Evolutionary conservation across 2,888 invertebrate genomes (phyloP).

Genomic region (Phyllotreta cruciferae): DNA sequence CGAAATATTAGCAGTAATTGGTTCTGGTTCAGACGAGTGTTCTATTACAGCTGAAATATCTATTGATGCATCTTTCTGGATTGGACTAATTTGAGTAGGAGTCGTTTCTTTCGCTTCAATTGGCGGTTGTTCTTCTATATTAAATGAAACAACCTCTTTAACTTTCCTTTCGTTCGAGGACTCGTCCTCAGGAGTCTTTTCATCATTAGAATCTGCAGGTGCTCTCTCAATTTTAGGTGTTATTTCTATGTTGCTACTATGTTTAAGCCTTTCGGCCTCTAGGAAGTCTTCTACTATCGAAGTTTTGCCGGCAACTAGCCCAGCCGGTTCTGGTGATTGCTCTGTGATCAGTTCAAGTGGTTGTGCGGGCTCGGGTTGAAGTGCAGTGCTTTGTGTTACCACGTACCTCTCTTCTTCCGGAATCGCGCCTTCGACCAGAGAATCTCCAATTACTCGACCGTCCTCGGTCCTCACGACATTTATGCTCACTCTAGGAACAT

Average conservation of each 20-base stretch:
- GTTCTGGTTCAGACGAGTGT: background rate
- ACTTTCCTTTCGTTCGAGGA: conserved; percentile 22
- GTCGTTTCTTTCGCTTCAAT: conserved; percentile 30
- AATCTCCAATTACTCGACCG: conserved; percentile 57
- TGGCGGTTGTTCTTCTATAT: conserved; percentile 37
- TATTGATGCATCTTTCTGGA: background rate
- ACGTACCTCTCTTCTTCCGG: conserved; percentile 57
- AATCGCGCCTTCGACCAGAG: conserved; percentile 1
- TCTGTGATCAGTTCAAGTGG: conserved; percentile 38
- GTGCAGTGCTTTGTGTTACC: conserved; percentile 52
- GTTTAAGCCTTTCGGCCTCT: conserved; percentile 48
- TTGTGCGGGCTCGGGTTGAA: conserved; percentile 49
- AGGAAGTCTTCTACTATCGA: conserved; percentile 45
- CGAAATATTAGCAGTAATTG: background rate
- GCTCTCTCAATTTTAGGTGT: conserved; percentile 52
- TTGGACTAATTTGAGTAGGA: conserved; percentile 4
- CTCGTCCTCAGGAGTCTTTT: conserved; percentile 51
- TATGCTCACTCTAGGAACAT: conserved; percentile 74
- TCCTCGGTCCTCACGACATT: conserved; percentile 68
- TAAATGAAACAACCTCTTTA: conserved; percentile 43
- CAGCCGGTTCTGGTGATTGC: conserved; percentile 39
- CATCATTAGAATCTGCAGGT: conserved; percentile 43
- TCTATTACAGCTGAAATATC: background rate
- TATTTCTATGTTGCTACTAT: conserved; percentile 51
- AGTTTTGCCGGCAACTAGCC: conserved; percentile 29